Percentiles rank a stretch among this genome's conserved stretches.
phyloP scores from a whole-genome alignment of 1,140 invertebrate genomes.

The Diploscapter pachys region DNA sequence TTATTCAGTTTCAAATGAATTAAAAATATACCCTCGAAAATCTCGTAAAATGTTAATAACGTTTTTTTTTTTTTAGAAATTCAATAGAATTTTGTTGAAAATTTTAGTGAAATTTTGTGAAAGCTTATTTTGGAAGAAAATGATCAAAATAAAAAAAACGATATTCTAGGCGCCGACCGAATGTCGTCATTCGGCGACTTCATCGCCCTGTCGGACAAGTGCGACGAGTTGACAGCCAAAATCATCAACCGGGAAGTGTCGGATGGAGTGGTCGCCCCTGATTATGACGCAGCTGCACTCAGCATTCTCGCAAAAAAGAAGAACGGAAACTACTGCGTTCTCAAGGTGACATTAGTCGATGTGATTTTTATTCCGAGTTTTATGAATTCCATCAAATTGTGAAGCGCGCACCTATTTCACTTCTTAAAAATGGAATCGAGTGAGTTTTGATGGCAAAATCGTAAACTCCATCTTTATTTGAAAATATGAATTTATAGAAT shows the following conservation, averaged over 20 bases:
- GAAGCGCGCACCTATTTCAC: too few relatives aligned
- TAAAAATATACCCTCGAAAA: too few relatives aligned
- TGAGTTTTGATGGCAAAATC: too few relatives aligned
- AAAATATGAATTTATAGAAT: too few relatives aligned
- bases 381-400: too few relatives aligned
- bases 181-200: constrained; percentile 99
- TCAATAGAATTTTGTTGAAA: too few relatives aligned
- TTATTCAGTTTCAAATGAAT: too few relatives aligned
- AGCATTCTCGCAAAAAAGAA: constrained; percentile 91
- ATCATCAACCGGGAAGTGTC: constrained; percentile 75
- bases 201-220: constrained; percentile 84
- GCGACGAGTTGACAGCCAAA: constrained; percentile 78
- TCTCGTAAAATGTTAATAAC: not conserved
- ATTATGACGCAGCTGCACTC: constrained; percentile 78
- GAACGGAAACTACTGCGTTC: constrained; percentile 82
- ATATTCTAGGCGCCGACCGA: constrained; percentile 77
- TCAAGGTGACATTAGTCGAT: constrained; percentile 66
- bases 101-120: too few relatives aligned
- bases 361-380: too few relatives aligned
- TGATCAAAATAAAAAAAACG: not conserved
- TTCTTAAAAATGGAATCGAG: too few relatives aligned
- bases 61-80: constrained; percentile 1
- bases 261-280: constrained; percentile 92
- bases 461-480: too few relatives aligned
- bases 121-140: too few relatives aligned